Percentiles rank a stretch among this genome's conserved stretches.
These are phyloP conservation scores for Eunapius fragilis DNA, from an alignment of 37 sponge, comb jelly and placozoan genomes.

Conservation along the genomic window DNA sequence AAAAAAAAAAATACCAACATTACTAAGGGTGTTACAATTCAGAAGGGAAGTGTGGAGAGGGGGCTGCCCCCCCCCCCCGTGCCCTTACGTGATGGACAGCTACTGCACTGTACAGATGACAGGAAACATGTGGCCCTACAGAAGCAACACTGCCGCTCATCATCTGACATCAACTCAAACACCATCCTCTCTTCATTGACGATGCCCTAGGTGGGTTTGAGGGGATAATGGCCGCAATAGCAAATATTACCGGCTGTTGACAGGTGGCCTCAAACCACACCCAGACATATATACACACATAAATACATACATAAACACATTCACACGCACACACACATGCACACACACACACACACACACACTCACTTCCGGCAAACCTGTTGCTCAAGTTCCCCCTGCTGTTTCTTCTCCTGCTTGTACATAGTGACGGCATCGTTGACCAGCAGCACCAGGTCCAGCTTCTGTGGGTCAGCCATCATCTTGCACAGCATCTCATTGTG, in stretches of 20 bases:
- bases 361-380: constrained; percentile 31
- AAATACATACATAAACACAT: not conserved
- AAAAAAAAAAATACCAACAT: constrained; percentile 13
- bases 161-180: constrained; percentile 78
- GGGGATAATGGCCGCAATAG: not conserved
- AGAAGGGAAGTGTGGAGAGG: not conserved
- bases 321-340: too few species aligned
- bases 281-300: not conserved
- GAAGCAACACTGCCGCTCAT: constrained; percentile 81
- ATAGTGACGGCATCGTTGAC: constrained; percentile 49
- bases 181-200: constrained; percentile 22
- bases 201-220: too few species aligned
- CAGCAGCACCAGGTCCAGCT: constrained; percentile 72
- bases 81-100: constrained; percentile 64
- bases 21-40: not conserved
- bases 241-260: not conserved
- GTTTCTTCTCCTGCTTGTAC: constrained; percentile 49
- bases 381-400: constrained; percentile 1
- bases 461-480: constrained; percentile 61
- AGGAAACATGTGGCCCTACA: constrained; percentile 85
- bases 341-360: constrained; percentile 3
- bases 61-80: too few species aligned
- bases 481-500: constrained; percentile 94
- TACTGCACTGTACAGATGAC: constrained; percentile 77
- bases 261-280: not conserved